Conservation (phyloP, 2,113 vertebrate species). For the Neopipo cinnamomea region DNA sequence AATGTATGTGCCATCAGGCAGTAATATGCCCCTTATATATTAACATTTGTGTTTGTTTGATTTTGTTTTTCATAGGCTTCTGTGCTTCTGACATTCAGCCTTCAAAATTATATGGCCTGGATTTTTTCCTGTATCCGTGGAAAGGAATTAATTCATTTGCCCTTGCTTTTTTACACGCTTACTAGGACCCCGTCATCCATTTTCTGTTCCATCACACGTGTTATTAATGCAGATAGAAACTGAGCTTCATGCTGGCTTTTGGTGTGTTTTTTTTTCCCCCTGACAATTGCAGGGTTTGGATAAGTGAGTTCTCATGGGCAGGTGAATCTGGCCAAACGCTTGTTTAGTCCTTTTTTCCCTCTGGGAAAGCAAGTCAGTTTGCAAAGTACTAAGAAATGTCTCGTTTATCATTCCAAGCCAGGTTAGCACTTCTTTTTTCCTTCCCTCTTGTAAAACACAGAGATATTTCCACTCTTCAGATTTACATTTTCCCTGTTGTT, state of each 20-base stretch:
- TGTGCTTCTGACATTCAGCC: slow-evolving; percentile 40
- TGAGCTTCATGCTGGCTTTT: background rate
- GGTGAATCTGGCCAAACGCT: background rate
- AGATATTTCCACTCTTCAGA: background rate
- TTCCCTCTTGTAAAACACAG: background rate
- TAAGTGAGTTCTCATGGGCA: background rate
- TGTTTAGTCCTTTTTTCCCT: background rate
- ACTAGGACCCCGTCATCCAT: background rate
- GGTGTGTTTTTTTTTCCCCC: background rate
- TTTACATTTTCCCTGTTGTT: background rate
- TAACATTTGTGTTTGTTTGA: slow-evolving; percentile 45
- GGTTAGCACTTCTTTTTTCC: background rate
- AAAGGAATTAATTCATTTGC: background rate
- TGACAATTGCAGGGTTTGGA: background rate
- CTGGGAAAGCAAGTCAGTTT: background rate
- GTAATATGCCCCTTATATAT: background rate
- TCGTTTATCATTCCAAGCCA: background rate
- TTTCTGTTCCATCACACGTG: background rate
- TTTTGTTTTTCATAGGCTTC: slow-evolving; percentile 19
- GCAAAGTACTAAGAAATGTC: background rate
- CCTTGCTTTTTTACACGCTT: background rate
- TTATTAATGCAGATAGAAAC: background rate
- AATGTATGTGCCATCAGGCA: background rate
- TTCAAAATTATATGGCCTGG: background rate
- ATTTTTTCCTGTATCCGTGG: background rate